Percentiles rank a stretch among this genome's conserved stretches.
These are phyloP conservation scores for Excalfactoria chinensis DNA, from an alignment of 2,113 vertebrate genomes.

Conservation along the genomic window DNA sequence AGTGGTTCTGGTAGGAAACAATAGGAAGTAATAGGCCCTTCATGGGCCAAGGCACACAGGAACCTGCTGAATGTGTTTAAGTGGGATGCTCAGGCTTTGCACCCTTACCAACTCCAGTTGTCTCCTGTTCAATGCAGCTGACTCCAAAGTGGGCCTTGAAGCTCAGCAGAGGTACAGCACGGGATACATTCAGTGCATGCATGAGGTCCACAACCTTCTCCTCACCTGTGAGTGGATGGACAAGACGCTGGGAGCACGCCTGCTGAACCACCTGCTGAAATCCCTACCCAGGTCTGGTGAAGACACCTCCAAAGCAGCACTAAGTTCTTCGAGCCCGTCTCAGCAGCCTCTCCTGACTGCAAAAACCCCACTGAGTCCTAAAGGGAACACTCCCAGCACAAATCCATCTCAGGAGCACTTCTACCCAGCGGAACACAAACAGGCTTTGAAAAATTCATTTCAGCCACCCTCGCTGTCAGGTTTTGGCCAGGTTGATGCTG, in stretches of 20 bases:
- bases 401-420: constrained; percentile 7
- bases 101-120: neutral
- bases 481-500: constrained; percentile 28
- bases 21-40: neutral
- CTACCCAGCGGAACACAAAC: constrained; percentile 24
- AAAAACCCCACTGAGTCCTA: neutral
- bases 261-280: constrained; percentile 88
- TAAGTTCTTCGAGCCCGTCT: neutral
- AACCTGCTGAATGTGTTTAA: neutral
- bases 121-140: constrained; percentile 40
- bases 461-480: neutral
- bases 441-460: constrained; percentile 36
- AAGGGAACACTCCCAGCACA: neutral
- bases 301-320: constrained; percentile 51
- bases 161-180: constrained; percentile 90
- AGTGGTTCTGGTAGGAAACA: neutral
- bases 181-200: constrained; percentile 92
- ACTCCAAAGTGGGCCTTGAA: constrained; percentile 80
- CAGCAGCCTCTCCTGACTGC: neutral
- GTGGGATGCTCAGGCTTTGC: fast-evolving
- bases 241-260: constrained; percentile 85
- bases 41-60: fast-evolving
- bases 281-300: constrained; percentile 82
- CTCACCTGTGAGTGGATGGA: constrained; percentile 93
- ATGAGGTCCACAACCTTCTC: constrained; percentile 90